Conservation (phyloP, 2,113 vertebrate species). For the Ginglymostoma cirratum region DNA sequence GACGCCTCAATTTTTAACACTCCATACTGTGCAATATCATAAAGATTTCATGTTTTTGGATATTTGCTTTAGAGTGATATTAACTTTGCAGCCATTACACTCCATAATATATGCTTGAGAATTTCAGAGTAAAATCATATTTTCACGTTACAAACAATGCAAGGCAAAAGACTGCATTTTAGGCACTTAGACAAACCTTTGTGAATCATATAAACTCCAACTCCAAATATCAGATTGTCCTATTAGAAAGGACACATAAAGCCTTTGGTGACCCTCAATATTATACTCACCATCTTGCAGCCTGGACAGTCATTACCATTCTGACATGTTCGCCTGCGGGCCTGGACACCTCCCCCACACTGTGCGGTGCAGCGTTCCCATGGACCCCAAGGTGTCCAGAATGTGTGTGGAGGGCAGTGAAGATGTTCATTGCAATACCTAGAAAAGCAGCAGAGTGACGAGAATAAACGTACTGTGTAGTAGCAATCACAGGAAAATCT, state of each 20-base stretch:
- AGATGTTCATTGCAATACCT: conserved; percentile 97
- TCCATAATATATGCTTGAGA: neutral
- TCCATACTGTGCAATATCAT: neutral
- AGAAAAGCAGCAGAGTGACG: conserved; percentile 38
- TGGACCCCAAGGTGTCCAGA: conserved; percentile 91
- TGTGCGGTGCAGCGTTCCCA: conserved; percentile 92
- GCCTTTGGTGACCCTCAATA: neutral
- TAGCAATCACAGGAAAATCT: neutral
- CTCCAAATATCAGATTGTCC: neutral
- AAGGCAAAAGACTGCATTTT: neutral
- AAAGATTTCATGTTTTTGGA: neutral
- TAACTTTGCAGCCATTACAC: neutral
- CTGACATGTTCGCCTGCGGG: conserved; percentile 80
- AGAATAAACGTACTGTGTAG: neutral
- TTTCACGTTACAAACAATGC: neutral
- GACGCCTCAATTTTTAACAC: neutral
- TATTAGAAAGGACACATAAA: neutral
- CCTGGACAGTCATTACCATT: conserved; percentile 89
- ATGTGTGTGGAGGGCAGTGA: conserved; percentile 82
- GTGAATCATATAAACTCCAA: too few species aligned
- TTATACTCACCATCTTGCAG: conserved; percentile 70
- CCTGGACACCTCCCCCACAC: conserved; percentile 89
- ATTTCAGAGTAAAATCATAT: neutral
- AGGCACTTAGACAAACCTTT: neutral
- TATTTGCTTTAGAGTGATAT: neutral